phyloP scores from a whole-genome alignment of 2,888 invertebrate genomes.

The Abrostola tripartita region DNA sequence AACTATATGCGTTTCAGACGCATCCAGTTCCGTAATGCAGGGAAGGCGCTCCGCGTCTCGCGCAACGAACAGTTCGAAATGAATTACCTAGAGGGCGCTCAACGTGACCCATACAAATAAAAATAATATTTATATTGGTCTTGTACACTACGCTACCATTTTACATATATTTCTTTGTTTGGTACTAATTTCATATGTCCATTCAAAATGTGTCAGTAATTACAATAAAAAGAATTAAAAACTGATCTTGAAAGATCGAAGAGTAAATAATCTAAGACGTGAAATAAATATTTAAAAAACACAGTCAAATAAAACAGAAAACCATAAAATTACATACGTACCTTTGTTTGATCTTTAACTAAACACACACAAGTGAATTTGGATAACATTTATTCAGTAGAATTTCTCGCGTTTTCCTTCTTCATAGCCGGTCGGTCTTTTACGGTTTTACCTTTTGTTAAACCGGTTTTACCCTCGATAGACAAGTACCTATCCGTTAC shows the following conservation, averaged over 20 bases:
- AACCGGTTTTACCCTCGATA: conserved; percentile 17
- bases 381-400: conserved; percentile 21
- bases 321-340: too few species aligned
- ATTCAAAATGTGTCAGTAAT: too few species aligned
- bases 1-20: conserved; percentile 23
- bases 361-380: conserved; percentile 3
- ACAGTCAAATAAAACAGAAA: too few species aligned
- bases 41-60: not conserved
- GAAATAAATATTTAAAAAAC: too few species aligned
- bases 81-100: conserved; percentile 31
- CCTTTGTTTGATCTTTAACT: conserved; percentile 2
- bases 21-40: not conserved
- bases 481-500: conserved; percentile 37
- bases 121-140: too few species aligned
- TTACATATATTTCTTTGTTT: too few species aligned
- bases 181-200: too few species aligned
- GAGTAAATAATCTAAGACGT: too few species aligned
- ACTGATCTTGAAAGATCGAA: too few species aligned
- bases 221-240: too few species aligned
- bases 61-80: not conserved
- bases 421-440: not conserved
- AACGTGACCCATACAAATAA: not conserved
- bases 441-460: conserved; percentile 28
- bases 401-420: conserved; percentile 22
- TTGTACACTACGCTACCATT: too few species aligned